Evolutionary conservation across 30 jellyfish, hydroid and myxozoan species (phyloP).

Genomic region (Sanderia malayensis): DNA sequence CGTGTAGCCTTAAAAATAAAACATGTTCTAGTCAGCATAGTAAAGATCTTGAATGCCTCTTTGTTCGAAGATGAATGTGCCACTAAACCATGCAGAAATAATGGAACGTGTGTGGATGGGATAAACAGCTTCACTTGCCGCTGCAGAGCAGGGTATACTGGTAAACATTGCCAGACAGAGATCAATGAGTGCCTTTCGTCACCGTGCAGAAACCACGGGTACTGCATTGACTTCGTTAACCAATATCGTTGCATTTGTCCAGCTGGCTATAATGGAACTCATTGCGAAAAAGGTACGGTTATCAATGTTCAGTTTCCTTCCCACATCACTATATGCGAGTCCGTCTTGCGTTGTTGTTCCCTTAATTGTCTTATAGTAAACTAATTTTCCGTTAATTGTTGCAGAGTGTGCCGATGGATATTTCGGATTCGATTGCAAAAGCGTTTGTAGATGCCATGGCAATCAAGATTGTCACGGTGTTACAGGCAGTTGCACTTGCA

Average conservation of each 20-base stretch:
- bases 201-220: slow-evolving; percentile 62
- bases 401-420: slow-evolving; percentile 63
- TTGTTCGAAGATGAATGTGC: slow-evolving; percentile 19
- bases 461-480: slow-evolving; percentile 44
- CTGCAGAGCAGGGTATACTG: slow-evolving; percentile 51
- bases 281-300: slow-evolving; percentile 43
- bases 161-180: slow-evolving; percentile 39
- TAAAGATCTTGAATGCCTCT: too few relatives aligned
- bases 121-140: slow-evolving; percentile 41
- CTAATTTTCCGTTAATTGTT: too few relatives aligned
- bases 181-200: slow-evolving; percentile 52
- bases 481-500: slow-evolving; percentile 58
- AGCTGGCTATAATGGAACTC: slow-evolving; percentile 59
- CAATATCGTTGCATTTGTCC: slow-evolving; percentile 45
- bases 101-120: slow-evolving; percentile 48
- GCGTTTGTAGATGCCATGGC: slow-evolving; percentile 42
- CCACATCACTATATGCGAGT: too few relatives aligned
- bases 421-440: slow-evolving; percentile 60
- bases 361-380: too few relatives aligned
- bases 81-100: slow-evolving; percentile 48
- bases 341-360: too few relatives aligned
- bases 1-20: too few relatives aligned
- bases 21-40: too few relatives aligned
- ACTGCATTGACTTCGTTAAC: slow-evolving; percentile 43
- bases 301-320: too few relatives aligned